A percentile compares a stretch with the other conserved stretches of the same genome.
Evolutionary conservation across 2,888 invertebrate genomes (phyloP).

Genomic region (Tenthredo distinguenda): DNA sequence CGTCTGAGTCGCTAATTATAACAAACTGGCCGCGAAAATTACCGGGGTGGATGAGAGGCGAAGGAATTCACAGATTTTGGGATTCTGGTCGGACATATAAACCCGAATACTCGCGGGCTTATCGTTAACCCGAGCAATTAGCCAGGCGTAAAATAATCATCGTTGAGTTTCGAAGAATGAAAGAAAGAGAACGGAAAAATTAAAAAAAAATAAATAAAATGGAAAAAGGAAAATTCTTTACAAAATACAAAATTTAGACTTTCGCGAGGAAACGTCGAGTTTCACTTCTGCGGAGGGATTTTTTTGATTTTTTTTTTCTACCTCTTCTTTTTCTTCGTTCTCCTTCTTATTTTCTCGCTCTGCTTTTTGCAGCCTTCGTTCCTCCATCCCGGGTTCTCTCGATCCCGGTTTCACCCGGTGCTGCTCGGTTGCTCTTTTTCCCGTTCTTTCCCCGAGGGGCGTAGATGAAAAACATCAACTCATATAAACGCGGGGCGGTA

Average conservation of each 20-base stretch:
- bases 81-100: background rate
- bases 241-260: background rate
- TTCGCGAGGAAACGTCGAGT: background rate
- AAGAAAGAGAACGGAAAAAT: too few relatives aligned
- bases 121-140: slow-evolving; percentile 59
- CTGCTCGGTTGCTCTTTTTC: background rate
- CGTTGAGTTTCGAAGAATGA: background rate
- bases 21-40: slow-evolving; percentile 60
- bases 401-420: background rate
- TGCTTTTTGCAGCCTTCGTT: background rate
- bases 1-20: slow-evolving; percentile 67
- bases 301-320: background rate
- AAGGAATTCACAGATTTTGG: slow-evolving; percentile 42
- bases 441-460: background rate
- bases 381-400: background rate
- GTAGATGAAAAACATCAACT: slow-evolving; percentile 31
- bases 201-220: background rate
- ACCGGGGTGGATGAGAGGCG: background rate
- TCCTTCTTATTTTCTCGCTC: background rate
- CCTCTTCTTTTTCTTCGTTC: background rate
- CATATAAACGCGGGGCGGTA: slow-evolving; percentile 38
- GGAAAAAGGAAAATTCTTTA: background rate
- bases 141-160: slow-evolving; percentile 34
- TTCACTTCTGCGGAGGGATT: background rate
- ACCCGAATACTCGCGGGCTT: background rate